phyloP scores from a whole-genome alignment of 92 coral and sea anemone species.

The Zoanthus sansibaricus region DNA sequence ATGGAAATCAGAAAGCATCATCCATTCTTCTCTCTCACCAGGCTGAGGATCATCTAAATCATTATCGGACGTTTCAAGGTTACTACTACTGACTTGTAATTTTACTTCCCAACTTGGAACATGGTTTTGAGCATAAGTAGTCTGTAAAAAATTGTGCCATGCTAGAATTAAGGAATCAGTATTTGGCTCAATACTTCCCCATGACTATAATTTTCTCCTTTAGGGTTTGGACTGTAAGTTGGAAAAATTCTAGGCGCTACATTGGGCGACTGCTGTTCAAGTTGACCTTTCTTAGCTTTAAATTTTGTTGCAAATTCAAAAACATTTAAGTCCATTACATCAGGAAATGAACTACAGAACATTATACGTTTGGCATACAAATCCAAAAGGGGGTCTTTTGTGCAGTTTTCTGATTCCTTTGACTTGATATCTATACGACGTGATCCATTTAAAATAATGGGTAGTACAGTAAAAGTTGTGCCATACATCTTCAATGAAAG shows the following conservation, averaged over 20 bases:
- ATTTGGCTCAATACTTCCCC: slow-evolving; percentile 59
- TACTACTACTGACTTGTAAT: slow-evolving; percentile 44
- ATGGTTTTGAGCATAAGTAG: slow-evolving; percentile 57
- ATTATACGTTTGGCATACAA: slow-evolving; percentile 20
- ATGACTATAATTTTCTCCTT: slow-evolving; percentile 57
- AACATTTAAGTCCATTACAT: slow-evolving; percentile 37
- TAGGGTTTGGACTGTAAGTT: slow-evolving; percentile 53
- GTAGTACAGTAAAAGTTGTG: not conserved
- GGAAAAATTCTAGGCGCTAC: slow-evolving; percentile 55
- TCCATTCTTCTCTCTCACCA: slow-evolving; percentile 40
- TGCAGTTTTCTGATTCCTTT: slow-evolving; percentile 6
- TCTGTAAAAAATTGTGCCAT: slow-evolving; percentile 64
- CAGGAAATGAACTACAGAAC: slow-evolving; percentile 39
- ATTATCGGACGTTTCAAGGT: slow-evolving; percentile 48
- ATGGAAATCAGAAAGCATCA: slow-evolving; percentile 38
- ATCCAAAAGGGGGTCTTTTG: slow-evolving; percentile 1
- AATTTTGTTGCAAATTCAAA: slow-evolving; percentile 35
- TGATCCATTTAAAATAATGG: no score
- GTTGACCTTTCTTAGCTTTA: slow-evolving; percentile 24
- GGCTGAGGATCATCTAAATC: slow-evolving; percentile 36
- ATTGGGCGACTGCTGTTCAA: slow-evolving; percentile 22
- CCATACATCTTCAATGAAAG: not conserved
- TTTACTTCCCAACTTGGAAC: slow-evolving; percentile 71
- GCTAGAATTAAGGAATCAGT: slow-evolving; percentile 41
- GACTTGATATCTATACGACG: no score